These are phyloP conservation scores for Campylomormyrus numenius DNA, from an alignment of 2,113 vertebrate species.

Conservation along the genomic window DNA sequence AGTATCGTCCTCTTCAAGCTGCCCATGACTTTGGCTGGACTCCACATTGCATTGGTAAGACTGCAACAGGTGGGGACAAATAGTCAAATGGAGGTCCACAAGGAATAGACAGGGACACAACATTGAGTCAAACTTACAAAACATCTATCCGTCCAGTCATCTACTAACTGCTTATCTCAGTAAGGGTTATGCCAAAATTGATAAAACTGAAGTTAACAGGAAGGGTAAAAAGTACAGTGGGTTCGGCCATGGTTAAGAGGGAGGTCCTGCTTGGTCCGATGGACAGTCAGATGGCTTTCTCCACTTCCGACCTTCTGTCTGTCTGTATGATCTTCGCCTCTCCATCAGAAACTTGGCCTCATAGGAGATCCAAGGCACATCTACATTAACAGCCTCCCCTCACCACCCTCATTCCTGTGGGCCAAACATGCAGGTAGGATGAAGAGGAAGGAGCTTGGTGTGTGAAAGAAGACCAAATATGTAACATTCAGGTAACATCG, in stretches of 20 bases:
- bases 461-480: not conserved
- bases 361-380: constrained; percentile 43
- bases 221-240: not conserved
- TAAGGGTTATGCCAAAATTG: not conserved
- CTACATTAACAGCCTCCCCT: not conserved
- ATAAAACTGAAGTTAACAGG: not conserved
- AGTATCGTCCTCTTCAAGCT: not conserved
- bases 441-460: not conserved
- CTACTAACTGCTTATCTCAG: not conserved
- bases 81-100: not conserved
- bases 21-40: not conserved
- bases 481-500: not conserved
- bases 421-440: not conserved
- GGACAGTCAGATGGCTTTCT: constrained; percentile 51
- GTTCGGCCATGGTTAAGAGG: not conserved
- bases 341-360: constrained; percentile 45
- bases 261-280: constrained; percentile 48
- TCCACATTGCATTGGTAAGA: not conserved
- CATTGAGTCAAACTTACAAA: not conserved
- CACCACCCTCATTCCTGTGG: not conserved
- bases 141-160: not conserved
- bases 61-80: not conserved
- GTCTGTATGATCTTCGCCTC: constrained; percentile 49
- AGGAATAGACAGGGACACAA: not conserved
- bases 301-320: constrained; percentile 51